A percentile compares a stretch with the other conserved stretches of the same genome.
These are phyloP conservation scores for Toxotes chatareus DNA, from an alignment of 2,113 vertebrate genomes.

Conservation along the genomic window DNA sequence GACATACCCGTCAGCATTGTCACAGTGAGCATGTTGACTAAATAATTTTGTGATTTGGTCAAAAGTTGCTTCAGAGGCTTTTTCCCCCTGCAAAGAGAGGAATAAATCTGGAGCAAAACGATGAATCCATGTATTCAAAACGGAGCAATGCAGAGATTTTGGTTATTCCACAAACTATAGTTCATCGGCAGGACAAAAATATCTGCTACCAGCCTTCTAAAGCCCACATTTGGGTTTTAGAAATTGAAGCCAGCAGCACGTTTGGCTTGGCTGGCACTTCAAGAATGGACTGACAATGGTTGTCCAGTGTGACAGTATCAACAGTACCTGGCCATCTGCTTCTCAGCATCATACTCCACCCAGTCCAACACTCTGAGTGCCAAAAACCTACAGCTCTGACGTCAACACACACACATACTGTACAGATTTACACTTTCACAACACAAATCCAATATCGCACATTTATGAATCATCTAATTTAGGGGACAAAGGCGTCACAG, in stretches of 20 bases:
- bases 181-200: conserved; percentile 33
- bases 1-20: no score
- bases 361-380: conserved; percentile 58
- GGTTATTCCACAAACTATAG: neutral
- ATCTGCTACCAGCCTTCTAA: neutral
- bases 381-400: conserved; percentile 76
- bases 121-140: neutral
- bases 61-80: neutral
- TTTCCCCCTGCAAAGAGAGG: neutral
- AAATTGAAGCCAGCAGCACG: conserved; percentile 1
- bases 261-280: conserved; percentile 54
- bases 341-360: conserved; percentile 75
- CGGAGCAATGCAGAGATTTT: neutral
- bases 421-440: conserved; percentile 22
- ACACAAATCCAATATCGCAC: conserved; percentile 21
- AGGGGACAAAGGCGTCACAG: neutral
- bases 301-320: conserved; percentile 55
- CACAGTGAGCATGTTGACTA: neutral
- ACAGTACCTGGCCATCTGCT: conserved; percentile 82
- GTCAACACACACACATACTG: conserved; percentile 33
- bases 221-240: conserved; percentile 10
- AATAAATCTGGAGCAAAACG: conserved; percentile 9
- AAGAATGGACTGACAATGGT: conserved; percentile 56
- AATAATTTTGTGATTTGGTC: neutral
- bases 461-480: conserved; percentile 2